A percentile compares a stretch with the other conserved stretches of the same genome.
Evolutionary conservation across 2,888 invertebrate genomes (phyloP).

Genomic region (Orthosia gracilis): DNA sequence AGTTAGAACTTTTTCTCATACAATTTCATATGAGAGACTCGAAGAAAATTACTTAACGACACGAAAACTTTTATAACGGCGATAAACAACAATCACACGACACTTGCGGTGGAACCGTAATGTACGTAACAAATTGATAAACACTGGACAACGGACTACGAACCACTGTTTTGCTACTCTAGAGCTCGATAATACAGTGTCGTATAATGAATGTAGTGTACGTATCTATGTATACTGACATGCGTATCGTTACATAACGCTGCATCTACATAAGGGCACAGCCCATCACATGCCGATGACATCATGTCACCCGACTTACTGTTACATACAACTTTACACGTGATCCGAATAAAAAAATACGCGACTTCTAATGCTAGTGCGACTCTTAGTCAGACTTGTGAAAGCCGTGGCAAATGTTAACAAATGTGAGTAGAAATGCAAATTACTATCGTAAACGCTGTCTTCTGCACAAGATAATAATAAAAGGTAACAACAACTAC

Average conservation of each 20-base stretch:
- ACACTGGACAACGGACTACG: conserved; percentile 59
- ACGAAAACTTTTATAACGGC: conserved; percentile 64
- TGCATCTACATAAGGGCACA: conserved; percentile 77
- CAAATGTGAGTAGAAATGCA: conserved; percentile 48
- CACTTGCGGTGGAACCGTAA: conserved; percentile 55
- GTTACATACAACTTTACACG: conserved; percentile 84
- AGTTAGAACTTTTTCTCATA: conserved; percentile 26
- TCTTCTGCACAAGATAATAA: conserved; percentile 37
- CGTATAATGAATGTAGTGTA: conserved; percentile 43
- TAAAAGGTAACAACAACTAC: conserved; percentile 33
- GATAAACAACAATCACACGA: conserved; percentile 61
- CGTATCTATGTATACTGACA: conserved; percentile 30
- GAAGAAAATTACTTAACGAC: conserved; percentile 57
- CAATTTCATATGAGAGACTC: conserved; percentile 18
- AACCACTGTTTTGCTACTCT: conserved; percentile 47
- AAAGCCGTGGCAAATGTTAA: conserved; percentile 60
- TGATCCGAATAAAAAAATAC: conserved; percentile 81
- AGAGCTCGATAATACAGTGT: conserved; percentile 48
- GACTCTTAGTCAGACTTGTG: conserved; percentile 50
- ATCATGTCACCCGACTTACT: conserved; percentile 86
- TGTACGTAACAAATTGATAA: conserved; percentile 72
- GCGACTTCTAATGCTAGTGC: conserved; percentile 65
- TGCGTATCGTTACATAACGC: conserved; percentile 75
- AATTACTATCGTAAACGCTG: conserved; percentile 50
- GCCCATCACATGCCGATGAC: conserved; percentile 87